Evolutionary conservation across 2,888 invertebrate species (phyloP), one percentile per base, ranked within the genome.

Genomic region (Sicus ferrugineus): DNA sequence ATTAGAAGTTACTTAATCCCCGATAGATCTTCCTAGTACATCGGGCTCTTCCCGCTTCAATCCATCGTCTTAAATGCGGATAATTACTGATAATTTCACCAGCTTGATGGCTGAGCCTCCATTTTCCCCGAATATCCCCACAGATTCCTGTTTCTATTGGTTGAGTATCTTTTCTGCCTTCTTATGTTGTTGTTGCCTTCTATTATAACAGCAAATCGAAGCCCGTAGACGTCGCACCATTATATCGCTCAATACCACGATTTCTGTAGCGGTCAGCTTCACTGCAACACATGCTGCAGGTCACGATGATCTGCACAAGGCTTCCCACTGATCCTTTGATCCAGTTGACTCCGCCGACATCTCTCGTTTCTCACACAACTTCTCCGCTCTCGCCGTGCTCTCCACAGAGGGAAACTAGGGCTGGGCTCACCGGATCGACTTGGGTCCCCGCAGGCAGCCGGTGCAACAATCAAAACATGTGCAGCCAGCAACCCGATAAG

Each of bases 311-410:
- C 26, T 50, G 23, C 54, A 30, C 42, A 54, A 52, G 62, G 50
- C 61, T 50, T 67, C 72, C 72, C 68, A 68, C 69, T 65, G 72
- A 48, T 66, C 30, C 72, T 72, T 72, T 72, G 72, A 72, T 72
- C 69, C 69, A 69, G 46, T 69, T 69, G 69, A 70, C 21, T 56
- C 34, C 34, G 42, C 72, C 70, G 70, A 31, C 72, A 54, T 46
- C n/a, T 42, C 38, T 38, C n/a, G 14, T 42, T 42, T 42, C 42
- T 42, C 42, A 42, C 42, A 42, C 42, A n/a, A 42, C 16, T 42
- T n/a, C 14, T 9, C 3, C 42, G 14, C 11, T n/a, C 42, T 9
- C 42, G 42, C 2, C 42, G 42, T 42, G 42, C 42, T n/a, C 54
- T 56, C 28, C 28, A 28, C 28, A 28, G 28, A 28, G 26, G 19